phyloP scores from a whole-genome alignment of 92 coral and sea anemone species.

The Actinostola sp. region DNA sequence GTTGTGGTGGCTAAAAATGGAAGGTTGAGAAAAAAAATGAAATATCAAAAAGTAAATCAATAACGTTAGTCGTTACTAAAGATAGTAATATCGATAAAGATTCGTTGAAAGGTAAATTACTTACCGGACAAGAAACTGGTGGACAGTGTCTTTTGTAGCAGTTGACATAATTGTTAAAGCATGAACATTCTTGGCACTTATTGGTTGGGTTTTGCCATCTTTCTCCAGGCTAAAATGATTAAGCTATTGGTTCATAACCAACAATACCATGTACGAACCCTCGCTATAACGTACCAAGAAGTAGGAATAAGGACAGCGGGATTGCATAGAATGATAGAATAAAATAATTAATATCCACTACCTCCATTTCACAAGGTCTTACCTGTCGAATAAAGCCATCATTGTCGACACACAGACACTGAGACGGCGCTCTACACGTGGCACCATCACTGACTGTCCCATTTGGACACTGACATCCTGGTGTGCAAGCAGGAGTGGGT shows the following conservation, averaged over 20 bases:
- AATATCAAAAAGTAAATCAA: not conserved
- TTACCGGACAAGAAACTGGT: constrained; percentile 43
- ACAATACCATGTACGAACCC: no score
- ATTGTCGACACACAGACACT: constrained; percentile 50
- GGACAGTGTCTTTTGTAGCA: constrained; percentile 57
- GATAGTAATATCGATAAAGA: not conserved
- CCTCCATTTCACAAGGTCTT: no score
- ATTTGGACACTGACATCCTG: constrained; percentile 56
- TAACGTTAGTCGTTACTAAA: no score
- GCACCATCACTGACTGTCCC: constrained; percentile 62
- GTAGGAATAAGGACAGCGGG: no score
- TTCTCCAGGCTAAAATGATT: constrained; percentile 60
- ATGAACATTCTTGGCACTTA: constrained; percentile 58
- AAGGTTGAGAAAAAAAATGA: not conserved
- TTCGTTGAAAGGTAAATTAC: no score
- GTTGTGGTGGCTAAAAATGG: constrained; percentile 27
- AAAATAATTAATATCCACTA: no score
- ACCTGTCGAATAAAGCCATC: constrained; percentile 54
- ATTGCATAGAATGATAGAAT: no score
- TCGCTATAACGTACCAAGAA: no score
- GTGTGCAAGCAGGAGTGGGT: constrained; percentile 32
- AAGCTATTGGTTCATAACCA: no score
- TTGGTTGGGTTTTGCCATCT: constrained; percentile 47
- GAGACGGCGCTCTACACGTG: constrained; percentile 46
- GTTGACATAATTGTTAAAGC: constrained; percentile 53